Evolutionary conservation across 2,797 vertebrate species (phyloP).

Genomic region (Balearica regulorum): DNA sequence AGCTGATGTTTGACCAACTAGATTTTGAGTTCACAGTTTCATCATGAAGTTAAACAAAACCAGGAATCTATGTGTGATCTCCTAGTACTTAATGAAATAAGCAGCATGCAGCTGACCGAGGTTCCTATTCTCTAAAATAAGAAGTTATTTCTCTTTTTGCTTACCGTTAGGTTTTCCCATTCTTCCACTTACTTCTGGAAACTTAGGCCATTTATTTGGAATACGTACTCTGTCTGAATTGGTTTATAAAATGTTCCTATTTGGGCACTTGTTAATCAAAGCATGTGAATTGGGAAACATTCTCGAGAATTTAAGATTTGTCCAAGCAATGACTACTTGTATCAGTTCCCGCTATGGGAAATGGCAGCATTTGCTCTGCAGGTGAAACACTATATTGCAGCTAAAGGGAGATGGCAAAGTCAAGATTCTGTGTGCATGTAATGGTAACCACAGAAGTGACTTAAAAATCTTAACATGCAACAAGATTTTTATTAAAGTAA

Average conservation of each 20-base stretch:
- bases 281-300: background rate
- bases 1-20: background rate
- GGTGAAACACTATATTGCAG: slow-evolving; percentile 24
- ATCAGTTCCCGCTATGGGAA: background rate
- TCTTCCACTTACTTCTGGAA: background rate
- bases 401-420: background rate
- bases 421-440: background rate
- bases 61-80: background rate
- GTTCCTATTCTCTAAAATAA: background rate
- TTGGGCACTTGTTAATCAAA: background rate
- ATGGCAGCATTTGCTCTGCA: background rate
- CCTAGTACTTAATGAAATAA: background rate
- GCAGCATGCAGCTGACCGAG: background rate
- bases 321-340: background rate
- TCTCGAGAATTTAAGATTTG: background rate
- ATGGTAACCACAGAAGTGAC: background rate
- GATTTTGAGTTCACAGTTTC: background rate
- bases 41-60: background rate
- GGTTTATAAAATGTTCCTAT: background rate
- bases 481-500: background rate
- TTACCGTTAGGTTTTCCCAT: background rate
- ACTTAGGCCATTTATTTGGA: background rate
- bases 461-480: background rate
- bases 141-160: background rate
- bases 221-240: background rate